Conservation (phyloP, 2,888 invertebrate species). For the Agrotis segetum region DNA sequence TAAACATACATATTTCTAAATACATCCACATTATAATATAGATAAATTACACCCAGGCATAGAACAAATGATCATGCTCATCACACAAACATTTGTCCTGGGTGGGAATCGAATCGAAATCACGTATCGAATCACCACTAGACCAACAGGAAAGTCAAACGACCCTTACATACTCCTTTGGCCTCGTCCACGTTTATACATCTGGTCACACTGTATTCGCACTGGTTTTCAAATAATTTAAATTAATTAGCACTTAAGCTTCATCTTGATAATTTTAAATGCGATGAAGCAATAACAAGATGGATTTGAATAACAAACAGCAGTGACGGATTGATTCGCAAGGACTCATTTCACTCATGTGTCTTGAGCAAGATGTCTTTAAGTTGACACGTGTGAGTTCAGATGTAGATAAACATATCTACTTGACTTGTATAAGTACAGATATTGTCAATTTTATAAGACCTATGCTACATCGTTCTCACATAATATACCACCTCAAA, state of each 20-base stretch:
- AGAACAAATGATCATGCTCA: too few species aligned
- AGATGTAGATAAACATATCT: slow-evolving; percentile 9
- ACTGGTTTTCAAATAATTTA: neutral
- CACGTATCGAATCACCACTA: too few species aligned
- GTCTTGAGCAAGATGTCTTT: slow-evolving; percentile 30
- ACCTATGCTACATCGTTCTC: too few species aligned
- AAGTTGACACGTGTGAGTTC: slow-evolving; percentile 21
- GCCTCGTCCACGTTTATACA: too few species aligned
- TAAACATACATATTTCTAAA: too few species aligned
- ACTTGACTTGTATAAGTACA: neutral
- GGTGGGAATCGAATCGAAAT: too few species aligned
- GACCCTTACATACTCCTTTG: too few species aligned
- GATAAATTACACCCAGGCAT: too few species aligned
- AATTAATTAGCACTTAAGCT: neutral
- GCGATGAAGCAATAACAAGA: slow-evolving; percentile 39
- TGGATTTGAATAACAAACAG: slow-evolving; percentile 45
- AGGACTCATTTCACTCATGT: slow-evolving; percentile 32
- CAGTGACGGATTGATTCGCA: slow-evolving; percentile 35
- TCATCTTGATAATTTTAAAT: slow-evolving; percentile 7
- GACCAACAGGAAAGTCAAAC: too few species aligned
- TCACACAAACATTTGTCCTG: too few species aligned
- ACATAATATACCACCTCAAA: too few species aligned
- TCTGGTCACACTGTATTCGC: neutral
- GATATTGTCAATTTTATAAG: neutral
- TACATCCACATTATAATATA: too few species aligned